These are phyloP conservation scores for Torymus aiolomorphi DNA, from an alignment of 2,888 invertebrate species.

Conservation along the genomic window DNA sequence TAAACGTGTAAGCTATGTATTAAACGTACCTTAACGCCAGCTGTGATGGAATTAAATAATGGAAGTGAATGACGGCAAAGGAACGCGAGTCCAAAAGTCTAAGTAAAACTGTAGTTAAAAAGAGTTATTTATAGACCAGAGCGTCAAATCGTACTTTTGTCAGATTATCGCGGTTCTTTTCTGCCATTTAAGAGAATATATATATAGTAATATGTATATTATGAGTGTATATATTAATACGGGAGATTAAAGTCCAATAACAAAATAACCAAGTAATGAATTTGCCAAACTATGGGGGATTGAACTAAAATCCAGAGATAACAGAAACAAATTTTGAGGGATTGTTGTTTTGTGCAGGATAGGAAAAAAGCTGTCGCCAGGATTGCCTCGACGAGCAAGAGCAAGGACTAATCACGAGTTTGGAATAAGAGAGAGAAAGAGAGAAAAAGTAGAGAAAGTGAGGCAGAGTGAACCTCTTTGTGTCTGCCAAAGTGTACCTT, in stretches of 20 bases:
- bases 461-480: constrained; percentile 64
- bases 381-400: constrained; percentile 64
- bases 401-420: constrained; percentile 55
- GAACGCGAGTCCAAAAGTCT: constrained; percentile 45
- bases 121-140: constrained; percentile 39
- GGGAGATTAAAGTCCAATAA: neutral
- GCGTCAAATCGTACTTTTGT: constrained; percentile 31
- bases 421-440: constrained; percentile 59
- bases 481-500: constrained; percentile 59
- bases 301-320: constrained; percentile 9
- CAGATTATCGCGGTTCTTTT: constrained; percentile 42
- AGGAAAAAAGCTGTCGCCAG: constrained; percentile 66
- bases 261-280: constrained; percentile 4
- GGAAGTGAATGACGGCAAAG: constrained; percentile 55
- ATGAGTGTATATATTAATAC: constrained; percentile 23
- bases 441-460: constrained; percentile 59
- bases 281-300: constrained; percentile 28
- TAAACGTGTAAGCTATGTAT: constrained; percentile 35
- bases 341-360: constrained; percentile 69
- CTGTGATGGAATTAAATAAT: constrained; percentile 68
- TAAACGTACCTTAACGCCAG: constrained; percentile 63
- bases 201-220: constrained; percentile 29
- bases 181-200: constrained; percentile 41
- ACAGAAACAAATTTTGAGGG: constrained; percentile 35
- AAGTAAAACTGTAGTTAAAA: neutral